Base-by-base conservation (phyloP, 2,797 vertebrate species). In the Rachycentron canadum region DNA sequence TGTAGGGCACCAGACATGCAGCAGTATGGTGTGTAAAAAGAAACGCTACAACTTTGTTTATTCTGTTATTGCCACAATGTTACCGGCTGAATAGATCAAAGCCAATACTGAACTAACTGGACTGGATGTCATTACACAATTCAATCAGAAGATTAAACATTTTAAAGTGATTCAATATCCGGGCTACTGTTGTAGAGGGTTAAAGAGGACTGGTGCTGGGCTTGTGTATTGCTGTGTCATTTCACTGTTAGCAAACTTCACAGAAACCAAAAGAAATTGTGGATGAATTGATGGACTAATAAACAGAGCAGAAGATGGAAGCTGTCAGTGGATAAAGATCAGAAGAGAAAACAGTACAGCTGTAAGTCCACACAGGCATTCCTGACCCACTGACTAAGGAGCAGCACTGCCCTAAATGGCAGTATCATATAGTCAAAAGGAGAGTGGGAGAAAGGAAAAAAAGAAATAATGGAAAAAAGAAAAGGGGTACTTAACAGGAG, bases 391-490 rank as follows among this genome's bases (percentile, higher is more conserved):
- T 66, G 76, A 87, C 74, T 71, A 21, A 79, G 74, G 59, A 88
- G 83, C 73, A 78, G 81, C 65, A 84, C 83, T 86, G 84, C 91
- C 91, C 87, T 91, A 93, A 72, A 93, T 90, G 92, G 91, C 86
- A 58, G 82, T 76, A 86, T 85, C 79, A 74, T 85, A 86, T 79
- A 77, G 66, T 86, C 73, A 23, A 60, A 69, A 36, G 30, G 26
- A 76, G 56, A 69, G 23, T 32, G 68, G 53, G 56, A 47, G 58
- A 60, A 32, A 61, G 81, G 73, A 65, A 81, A 81, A 83, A 58
- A 69, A 57, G 56, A 70, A 78, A 81, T 71, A 77, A 81, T 73
- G 87, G 83, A 86, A 87, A 89, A 75, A 86, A 73, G 57, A 67
- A 81, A 66, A 62, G 32, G 61, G 53, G 72, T 60, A 64, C 23